phyloP scores from a whole-genome alignment of 2,797 vertebrate genomes.

The Cuniculus paca region DNA sequence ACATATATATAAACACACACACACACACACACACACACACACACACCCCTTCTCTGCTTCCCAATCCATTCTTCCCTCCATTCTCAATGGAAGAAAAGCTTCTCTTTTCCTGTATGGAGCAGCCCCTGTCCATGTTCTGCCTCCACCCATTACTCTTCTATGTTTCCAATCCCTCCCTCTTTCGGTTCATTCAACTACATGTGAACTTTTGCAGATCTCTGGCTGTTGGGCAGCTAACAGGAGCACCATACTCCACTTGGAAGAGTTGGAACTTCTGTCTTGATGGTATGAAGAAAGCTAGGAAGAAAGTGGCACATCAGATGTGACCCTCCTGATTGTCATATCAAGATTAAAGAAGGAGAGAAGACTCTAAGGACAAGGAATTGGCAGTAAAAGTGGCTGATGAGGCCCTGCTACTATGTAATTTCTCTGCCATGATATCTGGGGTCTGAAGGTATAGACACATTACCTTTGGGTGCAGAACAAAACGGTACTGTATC shows the following conservation, averaged over 20 bases:
- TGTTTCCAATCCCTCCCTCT: not conserved
- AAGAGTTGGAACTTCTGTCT: not conserved
- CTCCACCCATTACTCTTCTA: not conserved
- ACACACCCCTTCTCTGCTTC: not conserved
- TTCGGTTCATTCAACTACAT: not conserved
- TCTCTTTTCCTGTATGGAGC: not conserved
- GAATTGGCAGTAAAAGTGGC: not conserved
- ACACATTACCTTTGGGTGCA: conserved; percentile 91
- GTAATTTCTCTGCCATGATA: not conserved
- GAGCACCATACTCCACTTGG: not conserved
- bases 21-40: not conserved
- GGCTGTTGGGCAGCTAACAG: not conserved
- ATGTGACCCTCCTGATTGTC: not conserved
- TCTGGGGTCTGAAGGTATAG: too few species aligned
- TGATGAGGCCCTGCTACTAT: too few species aligned
- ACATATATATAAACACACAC: too few species aligned
- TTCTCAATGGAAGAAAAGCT: not conserved
- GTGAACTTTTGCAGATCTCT: not conserved
- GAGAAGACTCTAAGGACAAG: rapidly evolving
- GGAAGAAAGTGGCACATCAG: not conserved
- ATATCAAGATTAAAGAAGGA: not conserved
- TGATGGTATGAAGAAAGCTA: not conserved
- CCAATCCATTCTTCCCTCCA: not conserved
- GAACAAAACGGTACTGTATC: conserved; percentile 79
- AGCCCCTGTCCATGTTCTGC: not conserved